Conservation (phyloP, 2,888 invertebrate species). For the Dynastes hyllus region DNA sequence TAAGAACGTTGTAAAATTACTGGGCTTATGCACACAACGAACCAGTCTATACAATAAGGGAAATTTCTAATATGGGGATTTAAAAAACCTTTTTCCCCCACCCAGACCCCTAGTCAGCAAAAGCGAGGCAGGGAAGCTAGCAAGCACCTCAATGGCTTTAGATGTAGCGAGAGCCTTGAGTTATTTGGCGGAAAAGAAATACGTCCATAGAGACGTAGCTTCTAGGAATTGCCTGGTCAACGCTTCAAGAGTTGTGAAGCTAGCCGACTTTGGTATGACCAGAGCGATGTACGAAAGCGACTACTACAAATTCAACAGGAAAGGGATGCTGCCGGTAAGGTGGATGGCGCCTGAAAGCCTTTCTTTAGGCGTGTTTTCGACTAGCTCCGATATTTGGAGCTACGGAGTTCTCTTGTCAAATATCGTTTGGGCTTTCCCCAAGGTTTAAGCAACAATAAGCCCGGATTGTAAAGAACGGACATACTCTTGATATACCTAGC, state of each 20-base stretch:
- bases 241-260: conserved; percentile 82
- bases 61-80: conserved; percentile 92
- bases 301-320: conserved; percentile 91
- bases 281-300: conserved; percentile 90
- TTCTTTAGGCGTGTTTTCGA: conserved; percentile 86
- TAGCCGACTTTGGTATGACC: conserved; percentile 96
- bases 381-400: conserved; percentile 93
- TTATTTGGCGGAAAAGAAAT: conserved; percentile 88
- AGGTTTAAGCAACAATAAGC: conserved; percentile 88
- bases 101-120: conserved; percentile 84
- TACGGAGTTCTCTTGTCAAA: conserved; percentile 90
- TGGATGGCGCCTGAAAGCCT: conserved; percentile 97
- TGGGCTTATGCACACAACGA: conserved; percentile 92
- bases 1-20: conserved; percentile 87
- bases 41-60: conserved; percentile 94
- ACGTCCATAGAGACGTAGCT: conserved; percentile 92
- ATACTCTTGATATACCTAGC: conserved; percentile 82
- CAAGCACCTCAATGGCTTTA: conserved; percentile 80
- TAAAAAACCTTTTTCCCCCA: conserved; percentile 94
- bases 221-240: conserved; percentile 82
- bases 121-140: conserved; percentile 83
- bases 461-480: too few species aligned
- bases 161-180: conserved; percentile 90
- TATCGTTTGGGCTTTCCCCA: conserved; percentile 95
- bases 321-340: conserved; percentile 90